Evolutionary conservation across 2,113 vertebrate species (phyloP).

Genomic region (Mobula birostris): DNA sequence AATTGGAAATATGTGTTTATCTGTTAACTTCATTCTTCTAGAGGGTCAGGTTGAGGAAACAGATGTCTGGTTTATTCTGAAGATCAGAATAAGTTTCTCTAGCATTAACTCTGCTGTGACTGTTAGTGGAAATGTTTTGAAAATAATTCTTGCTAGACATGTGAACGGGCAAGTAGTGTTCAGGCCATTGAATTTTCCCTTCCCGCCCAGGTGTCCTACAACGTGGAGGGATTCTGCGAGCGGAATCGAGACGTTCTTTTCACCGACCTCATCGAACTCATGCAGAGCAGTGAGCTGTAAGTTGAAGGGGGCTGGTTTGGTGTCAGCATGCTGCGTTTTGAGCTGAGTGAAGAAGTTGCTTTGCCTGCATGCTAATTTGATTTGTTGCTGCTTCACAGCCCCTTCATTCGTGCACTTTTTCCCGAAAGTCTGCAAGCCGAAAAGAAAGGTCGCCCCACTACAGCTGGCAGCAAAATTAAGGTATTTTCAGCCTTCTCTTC

Average conservation of each 20-base stretch:
- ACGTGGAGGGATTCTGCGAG: constrained; percentile 95
- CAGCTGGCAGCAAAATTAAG: constrained; percentile 96
- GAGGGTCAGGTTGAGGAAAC: not conserved
- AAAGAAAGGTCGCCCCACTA: constrained; percentile 94
- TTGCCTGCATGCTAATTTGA: not conserved
- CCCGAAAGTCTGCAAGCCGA: constrained; percentile 90
- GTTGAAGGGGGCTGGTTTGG: constrained; percentile 46
- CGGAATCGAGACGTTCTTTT: constrained; percentile 95
- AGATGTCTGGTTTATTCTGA: not conserved
- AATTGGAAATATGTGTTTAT: not conserved
- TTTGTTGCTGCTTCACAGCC: constrained; percentile 56
- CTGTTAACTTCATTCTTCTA: not conserved
- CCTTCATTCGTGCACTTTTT: constrained; percentile 89
- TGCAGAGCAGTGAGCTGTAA: constrained; percentile 98
- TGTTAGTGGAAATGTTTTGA: not conserved
- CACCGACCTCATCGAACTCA: constrained; percentile 90
- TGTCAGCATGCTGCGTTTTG: not conserved
- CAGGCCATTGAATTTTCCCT: not conserved
- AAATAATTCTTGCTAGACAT: not conserved
- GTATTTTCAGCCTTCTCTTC: constrained; percentile 51
- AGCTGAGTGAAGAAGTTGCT: not conserved
- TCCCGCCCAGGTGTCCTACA: constrained; percentile 84
- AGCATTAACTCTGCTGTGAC: not conserved
- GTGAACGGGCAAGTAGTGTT: not conserved
- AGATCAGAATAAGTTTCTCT: not conserved